phyloP scores from a whole-genome alignment of 2,888 invertebrate genomes.

The Smittia sp. region DNA sequence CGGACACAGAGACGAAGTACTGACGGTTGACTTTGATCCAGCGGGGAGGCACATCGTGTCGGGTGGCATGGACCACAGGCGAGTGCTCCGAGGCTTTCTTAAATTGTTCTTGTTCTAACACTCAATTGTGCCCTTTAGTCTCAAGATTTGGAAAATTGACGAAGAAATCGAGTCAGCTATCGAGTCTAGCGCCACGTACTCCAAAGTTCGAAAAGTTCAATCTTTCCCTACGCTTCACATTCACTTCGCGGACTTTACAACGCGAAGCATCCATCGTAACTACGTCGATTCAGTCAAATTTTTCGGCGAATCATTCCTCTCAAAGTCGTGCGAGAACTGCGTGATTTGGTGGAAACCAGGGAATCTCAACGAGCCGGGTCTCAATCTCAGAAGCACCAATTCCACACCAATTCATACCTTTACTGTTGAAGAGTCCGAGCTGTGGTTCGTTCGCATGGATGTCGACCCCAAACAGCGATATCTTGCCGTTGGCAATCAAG shows the following conservation, averaged over 20 bases:
- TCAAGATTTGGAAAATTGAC: conserved; percentile 85
- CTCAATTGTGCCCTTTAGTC: conserved; percentile 53
- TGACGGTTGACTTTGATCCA: conserved; percentile 84
- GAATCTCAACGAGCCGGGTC: conserved; percentile 16
- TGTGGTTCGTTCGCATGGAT: conserved; percentile 96
- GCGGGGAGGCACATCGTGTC: conserved; percentile 86
- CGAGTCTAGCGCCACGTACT: conserved; percentile 59
- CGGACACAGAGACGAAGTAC: conserved; percentile 90
- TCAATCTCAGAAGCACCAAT: conserved; percentile 11
- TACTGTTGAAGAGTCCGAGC: conserved; percentile 92
- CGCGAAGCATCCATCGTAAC: conserved; percentile 94
- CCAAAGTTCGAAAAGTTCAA: conserved; percentile 56
- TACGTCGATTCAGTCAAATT: conserved; percentile 98
- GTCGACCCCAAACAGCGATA: conserved; percentile 95
- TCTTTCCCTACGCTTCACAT: conserved; percentile 61
- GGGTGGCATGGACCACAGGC: conserved; percentile 95
- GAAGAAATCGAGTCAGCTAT: conserved; percentile 25
- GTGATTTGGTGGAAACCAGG: conserved; percentile 94
- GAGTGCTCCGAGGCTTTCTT: neutral
- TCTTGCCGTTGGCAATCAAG: conserved; percentile 57
- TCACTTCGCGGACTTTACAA: conserved; percentile 95
- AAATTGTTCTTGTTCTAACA: no score
- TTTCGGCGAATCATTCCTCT: conserved; percentile 91
- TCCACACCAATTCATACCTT: conserved; percentile 59
- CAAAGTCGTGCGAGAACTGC: conserved; percentile 95